Base-by-base conservation (phyloP, 35 echinoderm and acorn worm species). In the Amphiura filiformis region DNA sequence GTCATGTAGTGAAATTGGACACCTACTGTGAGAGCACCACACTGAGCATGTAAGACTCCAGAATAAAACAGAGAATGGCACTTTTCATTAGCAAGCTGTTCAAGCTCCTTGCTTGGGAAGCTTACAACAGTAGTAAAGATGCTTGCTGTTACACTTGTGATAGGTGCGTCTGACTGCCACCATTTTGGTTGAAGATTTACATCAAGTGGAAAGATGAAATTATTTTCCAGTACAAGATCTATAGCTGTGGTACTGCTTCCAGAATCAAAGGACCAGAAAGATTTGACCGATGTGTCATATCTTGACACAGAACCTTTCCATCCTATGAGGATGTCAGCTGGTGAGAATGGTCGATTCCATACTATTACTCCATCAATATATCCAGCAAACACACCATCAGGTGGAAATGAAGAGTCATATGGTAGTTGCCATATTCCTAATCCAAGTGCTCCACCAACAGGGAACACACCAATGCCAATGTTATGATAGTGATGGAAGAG, bases 371-470 rank as follows among this genome's bases (percentile, higher is more conserved):
- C 83, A 83, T 93, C 91, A 14, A 93, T 80, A 15, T 87, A 39
- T n/a, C 94, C 94, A 80, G 82, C 36, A 77, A 97, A 97, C 26
- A 31, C 34, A 37, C 75, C 81, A 52, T 23, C 31, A 37, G 90
- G 94, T 38, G 77, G 32, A 11, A 86, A 13, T n/a, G 61, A 79
- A 33, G 84, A 65, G 17, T 83, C 91, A 90, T 83, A 76, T 38
- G 94, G 94, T 12, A 90, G 52, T 75, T 88, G 83, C 94, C 94
- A 97, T n/a, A 87, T 93, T 79, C 94, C 94, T 39, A 97, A 75
- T 34, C 94, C 85, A 28, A 97, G 40, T 11, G 65, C 78, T 56
- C 83, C 91, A 56, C 80, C 91, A 81, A 90, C 76, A 33, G 37
- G 35, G 56, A 91, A 86, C 20, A 94, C 78, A 38, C 79, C 38